These are phyloP conservation scores for Lacanobia oleracea DNA, from an alignment of 2,888 invertebrate species.

Conservation along the genomic window DNA sequence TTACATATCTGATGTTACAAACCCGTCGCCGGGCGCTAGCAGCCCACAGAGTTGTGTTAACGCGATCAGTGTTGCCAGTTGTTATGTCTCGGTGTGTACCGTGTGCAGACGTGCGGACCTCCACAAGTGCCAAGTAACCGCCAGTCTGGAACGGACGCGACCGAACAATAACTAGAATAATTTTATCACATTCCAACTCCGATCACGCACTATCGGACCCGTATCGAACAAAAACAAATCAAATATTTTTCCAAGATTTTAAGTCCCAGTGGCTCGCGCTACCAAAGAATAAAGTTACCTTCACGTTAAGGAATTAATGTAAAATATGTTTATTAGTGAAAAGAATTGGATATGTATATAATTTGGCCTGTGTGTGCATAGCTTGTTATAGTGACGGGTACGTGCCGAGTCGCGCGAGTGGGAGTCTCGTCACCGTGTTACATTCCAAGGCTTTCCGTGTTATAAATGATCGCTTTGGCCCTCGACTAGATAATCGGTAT, in stretches of 20 bases:
- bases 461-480: constrained; percentile 77
- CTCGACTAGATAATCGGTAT: constrained; percentile 64
- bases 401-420: constrained; percentile 58
- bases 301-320: constrained; percentile 86
- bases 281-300: constrained; percentile 90
- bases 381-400: constrained; percentile 76
- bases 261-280: constrained; percentile 84
- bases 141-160: constrained; percentile 75
- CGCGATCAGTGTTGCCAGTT: constrained; percentile 55
- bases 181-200: constrained; percentile 79
- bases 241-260: constrained; percentile 75
- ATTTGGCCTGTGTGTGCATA: constrained; percentile 86
- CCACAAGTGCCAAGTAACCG: constrained; percentile 85
- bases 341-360: constrained; percentile 82
- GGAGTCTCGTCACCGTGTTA: constrained; percentile 67
- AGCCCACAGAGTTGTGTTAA: constrained; percentile 37
- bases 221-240: constrained; percentile 67
- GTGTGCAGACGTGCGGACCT: constrained; percentile 70
- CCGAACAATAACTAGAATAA: constrained; percentile 80
- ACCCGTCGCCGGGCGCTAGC: constrained; percentile 40
- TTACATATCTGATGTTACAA: constrained; percentile 57
- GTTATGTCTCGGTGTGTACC: constrained; percentile 49
- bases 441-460: constrained; percentile 86
- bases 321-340: constrained; percentile 84
- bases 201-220: constrained; percentile 68